phyloP scores from a whole-genome alignment of 2,888 invertebrate genomes.

The Cremastinae sp. region DNA sequence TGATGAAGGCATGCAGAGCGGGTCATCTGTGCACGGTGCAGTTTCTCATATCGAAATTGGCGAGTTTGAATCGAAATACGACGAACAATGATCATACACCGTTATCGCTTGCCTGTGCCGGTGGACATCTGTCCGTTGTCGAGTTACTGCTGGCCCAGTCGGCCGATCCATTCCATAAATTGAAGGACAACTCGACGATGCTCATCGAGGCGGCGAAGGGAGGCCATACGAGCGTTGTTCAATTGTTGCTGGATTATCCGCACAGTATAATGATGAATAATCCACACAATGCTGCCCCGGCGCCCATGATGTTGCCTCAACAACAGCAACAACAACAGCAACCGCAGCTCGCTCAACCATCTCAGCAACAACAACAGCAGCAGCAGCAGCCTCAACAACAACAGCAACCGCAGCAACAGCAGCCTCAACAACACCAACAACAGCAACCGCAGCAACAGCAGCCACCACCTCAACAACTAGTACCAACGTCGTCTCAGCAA shows the following conservation, averaged over 20 bases:
- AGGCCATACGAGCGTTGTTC: slow-evolving; percentile 97
- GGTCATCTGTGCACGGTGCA: slow-evolving; percentile 98
- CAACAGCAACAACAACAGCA: slow-evolving; percentile 71
- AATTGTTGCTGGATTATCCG: slow-evolving; percentile 96
- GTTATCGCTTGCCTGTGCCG: slow-evolving; percentile 96
- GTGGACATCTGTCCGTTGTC: slow-evolving; percentile 96
- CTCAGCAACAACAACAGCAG: slow-evolving; percentile 64
- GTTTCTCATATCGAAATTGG: slow-evolving; percentile 94
- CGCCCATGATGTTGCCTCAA: slow-evolving; percentile 72
- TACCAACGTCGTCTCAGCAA: slow-evolving; percentile 78
- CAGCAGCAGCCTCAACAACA: slow-evolving; percentile 60
- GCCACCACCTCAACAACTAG: slow-evolving; percentile 63
- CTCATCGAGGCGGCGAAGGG: slow-evolving; percentile 99
- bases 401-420: slow-evolving; percentile 59
- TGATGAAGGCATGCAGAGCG: slow-evolving; percentile 99
- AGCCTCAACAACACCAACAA: slow-evolving; percentile 73
- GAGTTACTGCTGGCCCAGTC: slow-evolving; percentile 94
- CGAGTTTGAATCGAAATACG: slow-evolving; percentile 93
- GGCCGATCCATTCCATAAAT: slow-evolving; percentile 97
- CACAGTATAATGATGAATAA: slow-evolving; percentile 89
- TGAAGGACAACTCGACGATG: slow-evolving; percentile 99
- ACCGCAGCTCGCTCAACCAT: too few species aligned
- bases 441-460: slow-evolving; percentile 58
- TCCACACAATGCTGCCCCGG: slow-evolving; percentile 75
- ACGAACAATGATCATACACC: slow-evolving; percentile 98